Conservation (phyloP, 2,797 vertebrate species). For the Gallinago solitaria region DNA sequence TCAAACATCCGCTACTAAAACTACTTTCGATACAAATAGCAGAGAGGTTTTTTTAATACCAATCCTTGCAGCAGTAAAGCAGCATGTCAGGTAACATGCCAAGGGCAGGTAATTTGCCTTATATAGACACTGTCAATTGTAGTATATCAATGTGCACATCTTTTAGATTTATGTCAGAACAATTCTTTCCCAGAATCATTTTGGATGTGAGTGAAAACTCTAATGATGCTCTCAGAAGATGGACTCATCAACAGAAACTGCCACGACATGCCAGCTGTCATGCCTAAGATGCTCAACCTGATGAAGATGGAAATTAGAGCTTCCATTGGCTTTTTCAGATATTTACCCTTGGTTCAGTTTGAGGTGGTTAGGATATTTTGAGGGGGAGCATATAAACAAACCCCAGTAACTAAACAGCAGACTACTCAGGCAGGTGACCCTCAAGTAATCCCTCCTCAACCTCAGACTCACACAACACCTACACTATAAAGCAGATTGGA, state of each 20-base stretch:
- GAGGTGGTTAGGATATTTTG: slow-evolving; percentile 6
- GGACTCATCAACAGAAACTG: background rate
- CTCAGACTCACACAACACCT: background rate
- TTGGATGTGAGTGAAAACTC: background rate
- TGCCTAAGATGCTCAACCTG: background rate
- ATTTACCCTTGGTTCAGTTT: background rate
- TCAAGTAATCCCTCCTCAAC: background rate
- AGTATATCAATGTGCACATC: background rate
- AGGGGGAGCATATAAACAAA: background rate
- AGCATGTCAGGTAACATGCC: background rate
- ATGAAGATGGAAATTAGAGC: slow-evolving; percentile 12
- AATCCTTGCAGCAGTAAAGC: background rate
- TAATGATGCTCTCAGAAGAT: slow-evolving; percentile 37
- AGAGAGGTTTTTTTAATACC: background rate
- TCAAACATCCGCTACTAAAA: background rate
- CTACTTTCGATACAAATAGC: background rate
- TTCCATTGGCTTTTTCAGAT: background rate
- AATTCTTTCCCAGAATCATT: slow-evolving; percentile 15
- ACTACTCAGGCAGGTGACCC: background rate
- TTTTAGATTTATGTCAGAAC: slow-evolving; percentile 27
- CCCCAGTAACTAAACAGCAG: background rate
- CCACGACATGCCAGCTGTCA: slow-evolving; percentile 43
- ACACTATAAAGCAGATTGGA: background rate
- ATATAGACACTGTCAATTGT: background rate
- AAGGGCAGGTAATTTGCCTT: slow-evolving; percentile 8